Conservation (phyloP, 2,113 vertebrate species). For the Limanda limanda region DNA sequence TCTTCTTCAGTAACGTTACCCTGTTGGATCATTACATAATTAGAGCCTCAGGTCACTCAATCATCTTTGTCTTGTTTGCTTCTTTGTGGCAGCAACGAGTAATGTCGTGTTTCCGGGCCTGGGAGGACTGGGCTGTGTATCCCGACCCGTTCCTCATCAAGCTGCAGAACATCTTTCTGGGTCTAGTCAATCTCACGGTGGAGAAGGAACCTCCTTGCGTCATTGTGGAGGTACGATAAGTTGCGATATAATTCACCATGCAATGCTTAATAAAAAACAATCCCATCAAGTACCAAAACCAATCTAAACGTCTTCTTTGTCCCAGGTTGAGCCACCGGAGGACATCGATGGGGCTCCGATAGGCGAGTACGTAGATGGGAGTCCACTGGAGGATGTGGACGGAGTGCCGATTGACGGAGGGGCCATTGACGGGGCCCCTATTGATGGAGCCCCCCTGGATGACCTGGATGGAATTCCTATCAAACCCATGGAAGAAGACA, state of each 20-base stretch:
- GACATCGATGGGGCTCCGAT: conserved; percentile 98
- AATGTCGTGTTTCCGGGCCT: conserved; percentile 98
- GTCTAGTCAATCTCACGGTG: conserved; percentile 92
- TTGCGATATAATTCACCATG: neutral
- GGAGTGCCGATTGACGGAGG: conserved; percentile 90
- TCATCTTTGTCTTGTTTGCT: neutral
- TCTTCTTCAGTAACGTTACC: neutral
- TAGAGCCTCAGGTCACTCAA: neutral
- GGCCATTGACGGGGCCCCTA: conserved; percentile 79
- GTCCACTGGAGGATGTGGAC: conserved; percentile 93
- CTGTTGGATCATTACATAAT: neutral
- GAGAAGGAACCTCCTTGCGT: conserved; percentile 84
- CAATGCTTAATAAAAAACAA: neutral
- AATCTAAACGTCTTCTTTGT: neutral
- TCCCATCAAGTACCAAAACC: neutral
- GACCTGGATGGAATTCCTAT: conserved; percentile 97
- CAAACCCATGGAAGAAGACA: conserved; percentile 93
- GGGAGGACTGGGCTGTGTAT: conserved; percentile 99
- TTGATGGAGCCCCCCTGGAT: conserved; percentile 89
- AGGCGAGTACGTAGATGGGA: conserved; percentile 91
- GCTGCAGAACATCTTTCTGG: conserved; percentile 98
- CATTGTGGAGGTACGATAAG: conserved; percentile 67
- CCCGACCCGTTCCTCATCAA: conserved; percentile 99
- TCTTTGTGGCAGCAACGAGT: conserved; percentile 90
- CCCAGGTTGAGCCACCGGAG: conserved; percentile 72